These are phyloP conservation scores for Corythornis madagascariensis DNA, from an alignment of 2,113 vertebrate species.

Conservation along the genomic window DNA sequence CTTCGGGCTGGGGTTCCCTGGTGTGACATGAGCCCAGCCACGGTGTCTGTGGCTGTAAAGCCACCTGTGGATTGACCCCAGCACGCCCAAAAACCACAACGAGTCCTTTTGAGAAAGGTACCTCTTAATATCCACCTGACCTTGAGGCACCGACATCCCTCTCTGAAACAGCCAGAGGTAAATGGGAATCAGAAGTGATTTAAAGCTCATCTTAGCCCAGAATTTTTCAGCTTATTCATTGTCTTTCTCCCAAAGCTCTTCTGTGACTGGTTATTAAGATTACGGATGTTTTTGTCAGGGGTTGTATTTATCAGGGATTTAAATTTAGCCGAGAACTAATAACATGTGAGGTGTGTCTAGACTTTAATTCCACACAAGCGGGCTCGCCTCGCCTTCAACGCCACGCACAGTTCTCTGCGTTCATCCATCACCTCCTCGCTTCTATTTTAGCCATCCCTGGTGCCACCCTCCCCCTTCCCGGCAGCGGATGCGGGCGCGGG, in stretches of 20 bases:
- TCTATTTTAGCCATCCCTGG: background rate
- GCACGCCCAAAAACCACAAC: background rate
- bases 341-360: conserved; percentile 16
- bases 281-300: conserved; percentile 56
- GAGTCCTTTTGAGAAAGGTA: background rate
- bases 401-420: background rate
- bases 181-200: conserved; percentile 39
- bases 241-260: conserved; percentile 36
- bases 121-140: background rate
- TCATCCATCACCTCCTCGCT: background rate
- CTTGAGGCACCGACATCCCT: background rate
- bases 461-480: background rate
- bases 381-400: background rate
- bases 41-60: fast-evolving
- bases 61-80: fast-evolving
- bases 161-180: conserved; percentile 3
- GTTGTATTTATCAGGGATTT: conserved; percentile 53
- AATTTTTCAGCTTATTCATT: conserved; percentile 53
- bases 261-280: conserved; percentile 40
- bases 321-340: conserved; percentile 57
- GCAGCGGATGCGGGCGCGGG: fast-evolving
- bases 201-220: conserved; percentile 54
- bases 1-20: background rate
- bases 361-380: background rate
- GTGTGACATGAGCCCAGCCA: fast-evolving